Conservation (phyloP, 2,888 invertebrate genomes). For the Panopea generosa region DNA sequence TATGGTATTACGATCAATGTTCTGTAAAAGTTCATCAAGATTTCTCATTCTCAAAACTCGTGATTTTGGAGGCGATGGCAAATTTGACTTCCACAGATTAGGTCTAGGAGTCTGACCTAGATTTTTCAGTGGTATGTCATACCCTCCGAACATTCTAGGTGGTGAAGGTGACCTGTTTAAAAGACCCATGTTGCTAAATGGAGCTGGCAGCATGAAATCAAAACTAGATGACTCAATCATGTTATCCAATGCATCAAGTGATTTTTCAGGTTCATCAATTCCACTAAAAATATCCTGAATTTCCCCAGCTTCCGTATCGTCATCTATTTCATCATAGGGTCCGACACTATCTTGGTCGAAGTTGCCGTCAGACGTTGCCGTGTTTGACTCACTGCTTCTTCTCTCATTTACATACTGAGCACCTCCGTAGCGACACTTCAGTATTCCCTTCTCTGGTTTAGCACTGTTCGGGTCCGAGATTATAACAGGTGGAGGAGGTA, state of each 20-base stretch:
- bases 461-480: constrained; percentile 78
- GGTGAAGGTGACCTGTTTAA: constrained; percentile 68
- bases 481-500: constrained; percentile 80
- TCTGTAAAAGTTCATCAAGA: constrained; percentile 74
- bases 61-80: constrained; percentile 78
- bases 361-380: constrained; percentile 63
- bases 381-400: constrained; percentile 73
- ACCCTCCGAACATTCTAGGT: constrained; percentile 60
- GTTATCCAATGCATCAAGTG: constrained; percentile 73
- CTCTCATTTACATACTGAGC: constrained; percentile 64
- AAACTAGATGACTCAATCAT: constrained; percentile 77
- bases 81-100: constrained; percentile 73
- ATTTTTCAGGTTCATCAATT: constrained; percentile 67
- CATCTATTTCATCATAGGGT: constrained; percentile 75
- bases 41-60: constrained; percentile 76
- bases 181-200: constrained; percentile 71
- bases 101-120: constrained; percentile 55
- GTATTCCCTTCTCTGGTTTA: constrained; percentile 82
- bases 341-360: constrained; percentile 74
- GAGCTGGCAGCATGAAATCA: constrained; percentile 79
- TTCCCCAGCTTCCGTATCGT: constrained; percentile 77
- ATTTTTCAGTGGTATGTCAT: constrained; percentile 62
- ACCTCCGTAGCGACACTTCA: constrained; percentile 73
- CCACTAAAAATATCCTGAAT: constrained; percentile 78
- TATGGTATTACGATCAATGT: constrained; percentile 76